Percentiles rank a stretch among this genome's conserved stretches.
Evolutionary conservation across 2,113 vertebrate species (phyloP).

Genomic region (Collichthys lucidus): DNA sequence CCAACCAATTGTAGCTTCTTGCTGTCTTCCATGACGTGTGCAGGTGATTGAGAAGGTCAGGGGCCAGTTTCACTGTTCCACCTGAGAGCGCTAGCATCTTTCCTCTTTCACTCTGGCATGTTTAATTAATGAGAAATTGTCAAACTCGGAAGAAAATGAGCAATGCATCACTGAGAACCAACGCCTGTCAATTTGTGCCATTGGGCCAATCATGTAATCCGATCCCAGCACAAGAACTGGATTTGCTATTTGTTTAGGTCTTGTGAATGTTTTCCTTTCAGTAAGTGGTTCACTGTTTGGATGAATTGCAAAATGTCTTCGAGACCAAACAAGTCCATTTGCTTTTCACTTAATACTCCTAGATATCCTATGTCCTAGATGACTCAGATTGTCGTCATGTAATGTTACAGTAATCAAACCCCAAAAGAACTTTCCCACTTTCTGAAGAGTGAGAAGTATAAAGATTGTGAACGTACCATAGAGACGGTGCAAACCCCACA

Average conservation of each 20-base stretch:
- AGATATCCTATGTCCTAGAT: neutral
- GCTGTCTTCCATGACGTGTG: neutral
- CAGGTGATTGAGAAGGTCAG: neutral
- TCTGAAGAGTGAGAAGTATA: neutral
- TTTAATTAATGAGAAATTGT: neutral
- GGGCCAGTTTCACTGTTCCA: neutral
- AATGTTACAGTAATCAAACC: neutral
- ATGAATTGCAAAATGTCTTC: constrained; percentile 1
- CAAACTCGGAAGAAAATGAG: neutral
- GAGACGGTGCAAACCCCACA: constrained; percentile 96
- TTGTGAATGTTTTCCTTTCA: neutral
- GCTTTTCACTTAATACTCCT: neutral
- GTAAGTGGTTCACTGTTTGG: neutral
- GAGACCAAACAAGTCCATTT: neutral
- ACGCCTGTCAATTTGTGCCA: neutral
- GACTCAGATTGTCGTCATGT: neutral
- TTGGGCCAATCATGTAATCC: neutral
- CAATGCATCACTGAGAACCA: neutral
- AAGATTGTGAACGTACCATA: constrained; percentile 86
- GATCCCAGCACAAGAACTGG: neutral
- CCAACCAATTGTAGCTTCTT: neutral
- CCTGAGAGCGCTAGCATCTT: neutral
- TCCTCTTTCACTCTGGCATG: neutral
- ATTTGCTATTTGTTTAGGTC: neutral
- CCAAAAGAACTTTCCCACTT: neutral